Conservation (phyloP, 2,888 invertebrate genomes). For the Eristalis arbustorum region DNA sequence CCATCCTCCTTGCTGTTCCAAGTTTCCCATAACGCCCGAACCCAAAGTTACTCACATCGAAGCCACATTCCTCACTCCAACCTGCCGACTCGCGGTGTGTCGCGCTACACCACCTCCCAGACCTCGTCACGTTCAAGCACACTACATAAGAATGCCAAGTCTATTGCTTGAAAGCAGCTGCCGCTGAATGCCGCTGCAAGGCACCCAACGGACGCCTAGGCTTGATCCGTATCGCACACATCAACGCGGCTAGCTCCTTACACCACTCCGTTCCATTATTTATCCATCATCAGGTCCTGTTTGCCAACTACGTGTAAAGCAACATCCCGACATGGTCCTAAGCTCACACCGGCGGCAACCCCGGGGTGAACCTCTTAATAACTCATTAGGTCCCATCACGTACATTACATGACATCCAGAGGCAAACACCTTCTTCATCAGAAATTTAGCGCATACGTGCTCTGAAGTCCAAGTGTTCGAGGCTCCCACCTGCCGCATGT, state of each 20-base stretch:
- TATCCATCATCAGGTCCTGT: background rate
- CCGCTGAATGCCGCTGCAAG: background rate
- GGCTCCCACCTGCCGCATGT: background rate
- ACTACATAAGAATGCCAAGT: no score
- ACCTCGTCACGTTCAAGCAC: no score
- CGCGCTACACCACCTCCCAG: no score
- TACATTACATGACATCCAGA: slow-evolving; percentile 46
- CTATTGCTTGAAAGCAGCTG: background rate
- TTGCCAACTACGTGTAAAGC: background rate
- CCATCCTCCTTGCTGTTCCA: no score
- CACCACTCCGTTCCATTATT: background rate
- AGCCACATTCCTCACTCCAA: no score
- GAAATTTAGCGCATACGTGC: slow-evolving; percentile 44
- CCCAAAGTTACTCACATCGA: no score
- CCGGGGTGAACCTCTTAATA: slow-evolving; percentile 55
- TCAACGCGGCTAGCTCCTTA: background rate
- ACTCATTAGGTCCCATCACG: slow-evolving; percentile 62
- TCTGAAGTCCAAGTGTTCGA: slow-evolving; percentile 13
- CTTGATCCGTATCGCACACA: background rate
- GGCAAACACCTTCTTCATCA: slow-evolving; percentile 44
- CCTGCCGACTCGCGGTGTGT: no score
- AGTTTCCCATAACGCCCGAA: no score
- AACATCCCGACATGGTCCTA: background rate
- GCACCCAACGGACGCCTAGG: background rate
- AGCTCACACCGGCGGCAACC: background rate